These are phyloP conservation scores for Tetranychus piercei DNA, from an alignment of 2,888 invertebrate species.

Conservation along the genomic window DNA sequence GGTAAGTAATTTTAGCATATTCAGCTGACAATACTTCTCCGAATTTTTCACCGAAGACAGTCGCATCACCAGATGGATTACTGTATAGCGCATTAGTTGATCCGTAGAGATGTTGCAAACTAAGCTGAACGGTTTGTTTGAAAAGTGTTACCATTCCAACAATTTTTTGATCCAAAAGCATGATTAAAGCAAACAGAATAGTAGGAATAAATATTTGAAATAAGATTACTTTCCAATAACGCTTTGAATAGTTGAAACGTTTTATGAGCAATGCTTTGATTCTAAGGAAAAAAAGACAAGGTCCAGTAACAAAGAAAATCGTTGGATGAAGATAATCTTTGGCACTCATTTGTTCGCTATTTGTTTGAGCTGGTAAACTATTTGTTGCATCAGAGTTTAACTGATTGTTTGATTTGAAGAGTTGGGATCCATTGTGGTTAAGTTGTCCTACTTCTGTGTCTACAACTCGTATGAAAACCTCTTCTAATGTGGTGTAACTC, in stretches of 20 bases:
- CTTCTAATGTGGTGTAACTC: constrained; percentile 72
- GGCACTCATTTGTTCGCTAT: background rate
- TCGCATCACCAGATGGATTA: background rate
- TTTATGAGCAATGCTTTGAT: constrained; percentile 33
- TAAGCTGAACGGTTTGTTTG: background rate
- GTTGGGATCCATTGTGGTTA: background rate
- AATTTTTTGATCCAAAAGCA: constrained; percentile 3
- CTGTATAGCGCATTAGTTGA: background rate
- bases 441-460: background rate
- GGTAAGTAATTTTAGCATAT: background rate
- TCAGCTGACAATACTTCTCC: background rate
- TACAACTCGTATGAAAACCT: constrained; percentile 55
- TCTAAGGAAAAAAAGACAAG: constrained; percentile 29
- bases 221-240: constrained; percentile 34
- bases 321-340: background rate
- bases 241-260: constrained; percentile 33
- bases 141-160: background rate
- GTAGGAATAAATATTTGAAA: constrained; percentile 25
- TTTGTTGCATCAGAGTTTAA: background rate
- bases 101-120: constrained; percentile 2
- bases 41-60: background rate
- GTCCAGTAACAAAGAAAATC: constrained; percentile 27
- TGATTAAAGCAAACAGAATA: constrained; percentile 16
- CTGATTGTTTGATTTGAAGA: background rate
- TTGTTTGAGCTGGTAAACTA: background rate